A percentile compares a stretch with the other conserved stretches of the same genome.
Conservation (phyloP, 2,113 vertebrate species). For the Nesospiza acunhae region DNA sequence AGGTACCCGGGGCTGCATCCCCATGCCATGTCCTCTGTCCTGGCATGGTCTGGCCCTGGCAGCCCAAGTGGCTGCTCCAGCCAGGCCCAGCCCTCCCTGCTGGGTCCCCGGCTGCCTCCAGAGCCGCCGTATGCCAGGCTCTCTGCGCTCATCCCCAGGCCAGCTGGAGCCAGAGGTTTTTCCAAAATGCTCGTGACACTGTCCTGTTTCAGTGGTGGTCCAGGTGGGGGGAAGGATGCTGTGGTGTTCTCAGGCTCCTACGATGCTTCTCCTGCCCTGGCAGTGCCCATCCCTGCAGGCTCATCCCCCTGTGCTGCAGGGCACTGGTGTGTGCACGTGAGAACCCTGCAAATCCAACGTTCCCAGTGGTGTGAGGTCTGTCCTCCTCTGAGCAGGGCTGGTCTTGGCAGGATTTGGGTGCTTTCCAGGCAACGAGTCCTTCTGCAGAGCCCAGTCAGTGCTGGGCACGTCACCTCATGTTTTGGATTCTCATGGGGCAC, state of each 20-base stretch:
- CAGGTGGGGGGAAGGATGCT: background rate
- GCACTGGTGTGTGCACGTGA: accelerated
- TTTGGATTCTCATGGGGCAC: accelerated
- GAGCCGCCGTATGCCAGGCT: background rate
- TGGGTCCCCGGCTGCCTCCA: constrained; percentile 24
- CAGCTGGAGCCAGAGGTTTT: background rate
- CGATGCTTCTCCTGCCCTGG: background rate
- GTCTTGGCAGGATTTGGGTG: background rate
- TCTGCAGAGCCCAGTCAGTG: background rate
- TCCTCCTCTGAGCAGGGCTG: background rate
- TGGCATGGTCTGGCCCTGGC: background rate
- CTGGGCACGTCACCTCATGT: accelerated
- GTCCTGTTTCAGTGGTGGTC: background rate
- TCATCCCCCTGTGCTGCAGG: accelerated
- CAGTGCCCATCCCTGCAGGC: background rate
- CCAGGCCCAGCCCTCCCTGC: background rate
- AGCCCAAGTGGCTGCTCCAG: constrained; percentile 26
- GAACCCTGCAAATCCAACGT: accelerated
- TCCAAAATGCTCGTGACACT: accelerated
- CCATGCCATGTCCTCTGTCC: background rate
- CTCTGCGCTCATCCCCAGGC: background rate
- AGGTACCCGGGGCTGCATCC: accelerated
- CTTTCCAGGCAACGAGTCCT: background rate
- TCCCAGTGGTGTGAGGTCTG: accelerated
- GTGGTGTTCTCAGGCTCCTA: background rate